Evolutionary conservation across 1,140 invertebrate species (phyloP).

Genomic region (Ooceraea biroi): DNA sequence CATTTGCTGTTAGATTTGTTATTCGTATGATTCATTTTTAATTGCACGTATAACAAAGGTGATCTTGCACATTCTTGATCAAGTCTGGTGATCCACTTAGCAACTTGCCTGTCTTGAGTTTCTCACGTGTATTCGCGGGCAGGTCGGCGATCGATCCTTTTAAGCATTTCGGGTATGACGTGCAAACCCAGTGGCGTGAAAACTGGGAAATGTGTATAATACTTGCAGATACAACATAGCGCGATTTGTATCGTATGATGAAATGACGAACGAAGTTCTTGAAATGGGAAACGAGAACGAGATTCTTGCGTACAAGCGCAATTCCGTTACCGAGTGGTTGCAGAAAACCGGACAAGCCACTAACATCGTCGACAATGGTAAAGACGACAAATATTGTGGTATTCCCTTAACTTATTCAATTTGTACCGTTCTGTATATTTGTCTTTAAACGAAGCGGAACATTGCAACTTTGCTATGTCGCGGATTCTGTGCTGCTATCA

Average conservation of each 20-base stretch:
- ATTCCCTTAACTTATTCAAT: not conserved
- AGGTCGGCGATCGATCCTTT: constrained; percentile 57
- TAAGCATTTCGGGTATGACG: not conserved
- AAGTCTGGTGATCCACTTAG: not conserved
- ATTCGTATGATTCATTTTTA: not conserved
- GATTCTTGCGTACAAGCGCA: constrained; percentile 70
- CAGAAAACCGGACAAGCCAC: constrained; percentile 72
- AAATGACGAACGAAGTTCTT: constrained; percentile 9
- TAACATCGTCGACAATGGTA: constrained; percentile 68
- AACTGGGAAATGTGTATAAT: constrained; percentile 17
- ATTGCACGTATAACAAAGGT: not conserved
- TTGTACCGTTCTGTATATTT: not conserved
- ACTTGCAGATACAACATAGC: constrained; percentile 40
- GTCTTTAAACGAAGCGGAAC: not conserved
- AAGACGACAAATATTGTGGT: constrained; percentile 33
- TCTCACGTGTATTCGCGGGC: not conserved
- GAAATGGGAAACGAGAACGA: constrained; percentile 72
- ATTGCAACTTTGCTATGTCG: not conserved
- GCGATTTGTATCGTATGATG: not conserved
- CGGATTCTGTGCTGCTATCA: not conserved
- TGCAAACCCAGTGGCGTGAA: not conserved
- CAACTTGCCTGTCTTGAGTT: constrained; percentile 6
- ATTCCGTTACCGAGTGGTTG: constrained; percentile 77
- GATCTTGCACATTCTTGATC: not conserved
- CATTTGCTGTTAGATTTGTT: not conserved